phyloP scores from a whole-genome alignment of 2,113 vertebrate species.

The Stegastes partitus region DNA sequence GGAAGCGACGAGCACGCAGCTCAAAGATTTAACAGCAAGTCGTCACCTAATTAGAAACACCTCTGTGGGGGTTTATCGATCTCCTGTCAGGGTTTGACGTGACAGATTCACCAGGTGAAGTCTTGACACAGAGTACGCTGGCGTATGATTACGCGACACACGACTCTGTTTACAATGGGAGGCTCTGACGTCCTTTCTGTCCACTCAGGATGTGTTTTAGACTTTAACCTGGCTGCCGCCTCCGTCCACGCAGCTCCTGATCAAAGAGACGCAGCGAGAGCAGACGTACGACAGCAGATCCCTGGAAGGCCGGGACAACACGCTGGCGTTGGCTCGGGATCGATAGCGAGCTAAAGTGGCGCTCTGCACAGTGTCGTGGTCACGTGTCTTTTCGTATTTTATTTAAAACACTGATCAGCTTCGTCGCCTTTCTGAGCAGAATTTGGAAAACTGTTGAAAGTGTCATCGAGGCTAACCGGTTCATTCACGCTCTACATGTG shows the following conservation, averaged over 20 bases:
- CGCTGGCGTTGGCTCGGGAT: not conserved
- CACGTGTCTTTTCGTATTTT: not conserved
- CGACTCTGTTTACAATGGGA: slow-evolving; percentile 26
- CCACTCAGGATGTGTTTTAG: slow-evolving; percentile 46
- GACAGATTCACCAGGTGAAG: not conserved
- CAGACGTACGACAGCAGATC: slow-evolving; percentile 15
- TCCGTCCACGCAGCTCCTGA: slow-evolving; percentile 45
- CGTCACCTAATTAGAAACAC: not conserved
- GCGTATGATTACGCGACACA: not conserved
- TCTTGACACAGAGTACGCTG: slow-evolving; percentile 5
- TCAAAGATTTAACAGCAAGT: not conserved
- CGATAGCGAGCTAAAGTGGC: not conserved
- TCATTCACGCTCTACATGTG: not conserved
- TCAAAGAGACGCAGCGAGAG: slow-evolving; percentile 34
- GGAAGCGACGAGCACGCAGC: not conserved
- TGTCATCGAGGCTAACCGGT: no score
- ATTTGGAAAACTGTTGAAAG: no score
- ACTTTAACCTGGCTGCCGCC: slow-evolving; percentile 1
- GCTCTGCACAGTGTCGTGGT: no score
- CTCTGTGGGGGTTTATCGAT: not conserved
- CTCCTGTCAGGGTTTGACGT: not conserved
- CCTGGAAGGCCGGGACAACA: not conserved
- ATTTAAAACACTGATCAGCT: not conserved
- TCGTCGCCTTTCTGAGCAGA: not conserved
- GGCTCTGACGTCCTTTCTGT: slow-evolving; percentile 42